Percentiles rank a stretch among this genome's conserved stretches.
These are phyloP conservation scores for Hesperia comma DNA, from an alignment of 2,888 invertebrate species.

Conservation along the genomic window DNA sequence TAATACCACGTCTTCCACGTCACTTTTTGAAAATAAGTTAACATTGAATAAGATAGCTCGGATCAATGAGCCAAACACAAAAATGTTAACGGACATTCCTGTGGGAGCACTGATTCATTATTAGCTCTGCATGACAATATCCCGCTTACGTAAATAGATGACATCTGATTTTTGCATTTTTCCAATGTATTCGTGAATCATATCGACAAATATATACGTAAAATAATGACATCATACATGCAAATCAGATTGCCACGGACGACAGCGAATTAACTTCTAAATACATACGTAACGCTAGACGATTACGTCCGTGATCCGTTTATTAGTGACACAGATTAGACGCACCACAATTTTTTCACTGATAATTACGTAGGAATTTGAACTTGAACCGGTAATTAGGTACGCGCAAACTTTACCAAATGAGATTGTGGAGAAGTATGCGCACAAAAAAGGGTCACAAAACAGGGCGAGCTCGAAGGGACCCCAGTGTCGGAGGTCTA, in stretches of 20 bases:
- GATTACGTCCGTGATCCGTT: constrained; percentile 28
- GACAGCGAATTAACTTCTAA: constrained; percentile 50
- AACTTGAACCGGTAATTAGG: constrained; percentile 33
- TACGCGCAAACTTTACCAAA: constrained; percentile 44
- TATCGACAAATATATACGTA: constrained; percentile 37
- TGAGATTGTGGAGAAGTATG: constrained; percentile 57
- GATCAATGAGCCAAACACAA: background rate
- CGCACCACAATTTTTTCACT: background rate
- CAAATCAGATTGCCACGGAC: constrained; percentile 52
- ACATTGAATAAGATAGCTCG: background rate
- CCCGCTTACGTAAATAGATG: constrained; percentile 37
- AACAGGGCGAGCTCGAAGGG: constrained; percentile 63
- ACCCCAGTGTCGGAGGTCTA: constrained; percentile 79
- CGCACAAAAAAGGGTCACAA: constrained; percentile 74
- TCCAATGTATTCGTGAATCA: constrained; percentile 40
- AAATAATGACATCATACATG: constrained; percentile 56
- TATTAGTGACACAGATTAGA: background rate
- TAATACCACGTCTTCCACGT: background rate
- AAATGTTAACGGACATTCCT: background rate
- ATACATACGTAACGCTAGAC: constrained; percentile 42
- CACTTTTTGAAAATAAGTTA: constrained; percentile 13
- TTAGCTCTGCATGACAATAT: constrained; percentile 35
- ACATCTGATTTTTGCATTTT: constrained; percentile 38
- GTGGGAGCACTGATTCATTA: constrained; percentile 47
- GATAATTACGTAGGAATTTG: constrained; percentile 1